phyloP scores from a whole-genome alignment of 2,113 vertebrate genomes.

The Pungitius pungitius region DNA sequence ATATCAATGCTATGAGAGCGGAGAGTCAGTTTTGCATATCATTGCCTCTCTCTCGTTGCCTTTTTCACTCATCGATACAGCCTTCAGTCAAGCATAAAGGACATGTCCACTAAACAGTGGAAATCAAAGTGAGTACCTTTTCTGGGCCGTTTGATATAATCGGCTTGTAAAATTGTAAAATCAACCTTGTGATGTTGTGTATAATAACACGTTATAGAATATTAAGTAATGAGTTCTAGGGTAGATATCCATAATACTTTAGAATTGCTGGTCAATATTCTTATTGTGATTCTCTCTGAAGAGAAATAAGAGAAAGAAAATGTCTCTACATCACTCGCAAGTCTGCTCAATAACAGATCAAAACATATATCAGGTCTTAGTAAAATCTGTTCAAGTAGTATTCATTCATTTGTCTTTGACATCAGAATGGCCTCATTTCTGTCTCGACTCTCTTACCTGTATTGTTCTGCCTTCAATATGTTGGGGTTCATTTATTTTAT shows the following conservation, averaged over 20 bases:
- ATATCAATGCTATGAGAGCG: constrained; percentile 8
- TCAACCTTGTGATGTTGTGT: neutral
- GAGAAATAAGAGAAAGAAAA: neutral
- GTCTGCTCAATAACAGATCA: neutral
- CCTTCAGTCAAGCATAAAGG: neutral
- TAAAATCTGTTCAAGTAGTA: constrained; percentile 2
- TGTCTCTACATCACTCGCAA: neutral
- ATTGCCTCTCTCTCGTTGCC: constrained; percentile 8
- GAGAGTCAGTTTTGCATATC: constrained; percentile 23
- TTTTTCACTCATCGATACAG: constrained; percentile 11
- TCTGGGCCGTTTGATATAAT: neutral
- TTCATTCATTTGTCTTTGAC: constrained; percentile 22
- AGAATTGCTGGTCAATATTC: neutral
- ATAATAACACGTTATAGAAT: neutral
- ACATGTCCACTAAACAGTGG: constrained; percentile 12
- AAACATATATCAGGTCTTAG: constrained; percentile 1
- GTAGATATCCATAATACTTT: neutral
- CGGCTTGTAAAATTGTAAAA: neutral
- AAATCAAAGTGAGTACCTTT: constrained; percentile 8
- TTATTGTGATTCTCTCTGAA: neutral
- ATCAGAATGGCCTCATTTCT: constrained; percentile 44
- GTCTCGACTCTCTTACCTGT: constrained; percentile 31
- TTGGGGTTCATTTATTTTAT: too few relatives aligned
- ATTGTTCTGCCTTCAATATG: too few relatives aligned
- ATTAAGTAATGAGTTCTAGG: neutral